Conservation (phyloP, 1,140 invertebrate species). For the Hypsibius dujardini region DNA sequence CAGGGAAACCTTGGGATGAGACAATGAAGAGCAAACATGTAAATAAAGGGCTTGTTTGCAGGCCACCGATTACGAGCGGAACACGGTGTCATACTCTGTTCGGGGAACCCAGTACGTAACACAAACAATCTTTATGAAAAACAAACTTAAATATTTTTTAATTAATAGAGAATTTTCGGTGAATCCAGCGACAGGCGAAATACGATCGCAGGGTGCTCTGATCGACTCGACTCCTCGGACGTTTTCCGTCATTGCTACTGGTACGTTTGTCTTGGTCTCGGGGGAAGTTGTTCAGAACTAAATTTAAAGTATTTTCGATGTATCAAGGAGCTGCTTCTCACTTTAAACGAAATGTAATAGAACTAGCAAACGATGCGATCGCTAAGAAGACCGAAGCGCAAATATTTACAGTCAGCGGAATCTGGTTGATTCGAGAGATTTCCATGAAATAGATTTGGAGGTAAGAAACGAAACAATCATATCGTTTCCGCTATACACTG, state of each 20-base stretch:
- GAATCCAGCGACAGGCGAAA: not conserved
- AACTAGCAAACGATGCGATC: too few relatives aligned
- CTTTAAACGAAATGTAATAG: too few relatives aligned
- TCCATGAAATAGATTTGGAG: too few relatives aligned
- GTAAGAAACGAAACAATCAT: too few relatives aligned
- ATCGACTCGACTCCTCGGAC: not conserved
- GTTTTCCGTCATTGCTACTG: constrained; percentile 8
- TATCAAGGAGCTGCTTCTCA: too few relatives aligned
- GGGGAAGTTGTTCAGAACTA: too few relatives aligned
- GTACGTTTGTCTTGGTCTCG: not conserved
- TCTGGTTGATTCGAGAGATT: too few relatives aligned
- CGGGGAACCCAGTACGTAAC: not conserved
- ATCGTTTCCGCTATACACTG: too few relatives aligned
- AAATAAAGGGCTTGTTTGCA: not conserved
- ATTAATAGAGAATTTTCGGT: constrained; percentile 1
- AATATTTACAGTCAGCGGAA: too few relatives aligned
- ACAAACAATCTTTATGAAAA: not conserved
- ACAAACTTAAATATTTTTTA: not conserved
- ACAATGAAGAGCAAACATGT: not conserved
- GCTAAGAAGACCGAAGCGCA: too few relatives aligned
- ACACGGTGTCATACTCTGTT: not conserved
- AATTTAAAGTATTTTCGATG: too few relatives aligned
- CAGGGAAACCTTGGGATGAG: too few relatives aligned
- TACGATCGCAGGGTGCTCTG: not conserved
- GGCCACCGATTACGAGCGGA: not conserved